phyloP scores from a whole-genome alignment of 1,140 invertebrate genomes.

The Brachionus asplanchnoidis region DNA sequence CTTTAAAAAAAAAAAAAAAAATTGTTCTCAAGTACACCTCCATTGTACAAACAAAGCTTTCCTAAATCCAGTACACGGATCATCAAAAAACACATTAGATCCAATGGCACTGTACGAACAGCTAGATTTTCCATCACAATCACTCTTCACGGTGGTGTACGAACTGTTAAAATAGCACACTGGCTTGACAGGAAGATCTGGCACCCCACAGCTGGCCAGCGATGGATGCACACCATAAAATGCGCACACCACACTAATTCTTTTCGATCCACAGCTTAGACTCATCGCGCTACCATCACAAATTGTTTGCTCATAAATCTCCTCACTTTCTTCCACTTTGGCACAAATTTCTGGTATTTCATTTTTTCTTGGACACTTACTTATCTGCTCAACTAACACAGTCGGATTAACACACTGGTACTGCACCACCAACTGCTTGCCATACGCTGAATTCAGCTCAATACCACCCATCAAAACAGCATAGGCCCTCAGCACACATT shows the following conservation, averaged over 20 bases:
- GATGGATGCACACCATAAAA: constrained; percentile 27
- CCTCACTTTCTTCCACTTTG: background rate
- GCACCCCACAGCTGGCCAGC: background rate
- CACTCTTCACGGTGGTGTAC: background rate
- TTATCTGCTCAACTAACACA: background rate
- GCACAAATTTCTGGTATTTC: constrained; percentile 11
- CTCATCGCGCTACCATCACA: constrained; percentile 11
- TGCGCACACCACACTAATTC: background rate
- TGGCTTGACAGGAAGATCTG: background rate
- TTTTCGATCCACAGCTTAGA: background rate
- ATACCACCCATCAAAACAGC: background rate
- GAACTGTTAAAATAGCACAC: constrained; percentile 31
- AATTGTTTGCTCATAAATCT: background rate
- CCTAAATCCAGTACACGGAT: constrained; percentile 23
- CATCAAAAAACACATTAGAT: background rate
- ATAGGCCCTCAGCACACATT: background rate
- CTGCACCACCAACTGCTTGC: constrained; percentile 20
- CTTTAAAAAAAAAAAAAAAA: background rate
- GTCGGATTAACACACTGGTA: constrained; percentile 35
- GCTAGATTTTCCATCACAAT: background rate
- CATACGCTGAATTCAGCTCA: background rate
- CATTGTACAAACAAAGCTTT: constrained; percentile 38
- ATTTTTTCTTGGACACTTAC: background rate
- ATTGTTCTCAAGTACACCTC: background rate
- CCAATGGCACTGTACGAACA: background rate